A percentile compares a stretch with the other conserved stretches of the same genome.
These are phyloP conservation scores for Synanceia verrucosa DNA, from an alignment of 2,797 vertebrate genomes.

Conservation along the genomic window DNA sequence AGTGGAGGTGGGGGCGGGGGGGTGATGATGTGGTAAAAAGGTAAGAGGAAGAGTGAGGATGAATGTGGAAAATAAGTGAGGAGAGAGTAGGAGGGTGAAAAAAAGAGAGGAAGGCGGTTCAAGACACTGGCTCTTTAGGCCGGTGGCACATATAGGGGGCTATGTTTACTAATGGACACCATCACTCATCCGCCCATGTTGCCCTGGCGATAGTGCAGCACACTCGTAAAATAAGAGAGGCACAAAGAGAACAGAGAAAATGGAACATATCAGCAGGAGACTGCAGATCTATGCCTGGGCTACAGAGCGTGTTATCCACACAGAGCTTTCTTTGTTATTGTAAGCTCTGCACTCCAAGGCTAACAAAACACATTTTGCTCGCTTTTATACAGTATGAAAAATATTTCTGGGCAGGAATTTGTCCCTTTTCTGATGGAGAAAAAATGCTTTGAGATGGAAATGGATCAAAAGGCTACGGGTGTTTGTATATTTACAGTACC, in stretches of 20 bases:
- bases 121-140: slow-evolving; percentile 73
- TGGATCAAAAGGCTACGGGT: slow-evolving; percentile 35
- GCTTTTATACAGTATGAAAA: slow-evolving; percentile 42
- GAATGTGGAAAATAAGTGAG: slow-evolving; percentile 50
- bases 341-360: slow-evolving; percentile 39
- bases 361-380: slow-evolving; percentile 46
- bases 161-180: slow-evolving; percentile 81
- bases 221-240: slow-evolving; percentile 72
- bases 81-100: slow-evolving; percentile 31
- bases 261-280: slow-evolving; percentile 73
- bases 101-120: slow-evolving; percentile 45
- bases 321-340: slow-evolving; percentile 51
- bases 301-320: slow-evolving; percentile 62
- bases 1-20: neutral
- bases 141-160: slow-evolving; percentile 74
- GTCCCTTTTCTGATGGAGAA: slow-evolving; percentile 20
- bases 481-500: slow-evolving; percentile 43
- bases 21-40: slow-evolving; percentile 30
- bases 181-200: slow-evolving; percentile 79
- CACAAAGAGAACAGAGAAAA: slow-evolving; percentile 71
- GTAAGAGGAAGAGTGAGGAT: slow-evolving; percentile 52
- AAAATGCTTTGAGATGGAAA: slow-evolving; percentile 38
- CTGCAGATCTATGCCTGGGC: slow-evolving; percentile 64
- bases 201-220: slow-evolving; percentile 67
- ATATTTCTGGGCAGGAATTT: slow-evolving; percentile 49